These are phyloP conservation scores for Drosophila melanica DNA, from an alignment of 1,140 invertebrate species.

Conservation along the genomic window DNA sequence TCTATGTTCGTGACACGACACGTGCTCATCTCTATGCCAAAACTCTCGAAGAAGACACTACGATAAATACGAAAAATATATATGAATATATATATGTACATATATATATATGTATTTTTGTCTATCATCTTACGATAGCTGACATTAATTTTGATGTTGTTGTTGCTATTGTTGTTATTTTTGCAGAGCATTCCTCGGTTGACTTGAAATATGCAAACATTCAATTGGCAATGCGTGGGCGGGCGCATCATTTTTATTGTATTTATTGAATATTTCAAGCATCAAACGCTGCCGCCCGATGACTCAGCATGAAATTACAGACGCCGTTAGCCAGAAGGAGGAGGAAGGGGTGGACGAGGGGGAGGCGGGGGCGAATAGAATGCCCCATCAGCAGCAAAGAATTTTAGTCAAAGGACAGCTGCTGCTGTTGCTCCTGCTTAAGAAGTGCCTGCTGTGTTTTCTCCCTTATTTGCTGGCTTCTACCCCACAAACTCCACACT, in stretches of 20 bases:
- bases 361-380: too few species aligned
- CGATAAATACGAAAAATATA: constrained; percentile 6
- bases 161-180: constrained; percentile 19
- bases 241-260: constrained; percentile 69
- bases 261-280: constrained; percentile 77
- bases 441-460: background rate
- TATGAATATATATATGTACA: background rate
- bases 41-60: constrained; percentile 31
- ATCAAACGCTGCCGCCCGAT: constrained; percentile 65
- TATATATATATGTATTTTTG: background rate
- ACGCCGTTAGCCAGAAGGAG: background rate
- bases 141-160: constrained; percentile 31
- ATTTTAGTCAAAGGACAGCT: constrained; percentile 4
- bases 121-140: constrained; percentile 3
- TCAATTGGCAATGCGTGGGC: constrained; percentile 53
- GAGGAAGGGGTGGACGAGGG: background rate
- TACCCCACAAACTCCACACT: background rate
- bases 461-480: too few species aligned
- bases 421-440: background rate
- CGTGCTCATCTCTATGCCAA: constrained; percentile 4
- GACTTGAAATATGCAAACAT: constrained; percentile 76
- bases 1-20: background rate
- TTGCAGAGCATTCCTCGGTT: constrained; percentile 68
- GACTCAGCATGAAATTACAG: constrained; percentile 57
- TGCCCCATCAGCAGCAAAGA: background rate